phyloP scores from a whole-genome alignment of 2,797 vertebrate species.

The Spinus pinus region DNA sequence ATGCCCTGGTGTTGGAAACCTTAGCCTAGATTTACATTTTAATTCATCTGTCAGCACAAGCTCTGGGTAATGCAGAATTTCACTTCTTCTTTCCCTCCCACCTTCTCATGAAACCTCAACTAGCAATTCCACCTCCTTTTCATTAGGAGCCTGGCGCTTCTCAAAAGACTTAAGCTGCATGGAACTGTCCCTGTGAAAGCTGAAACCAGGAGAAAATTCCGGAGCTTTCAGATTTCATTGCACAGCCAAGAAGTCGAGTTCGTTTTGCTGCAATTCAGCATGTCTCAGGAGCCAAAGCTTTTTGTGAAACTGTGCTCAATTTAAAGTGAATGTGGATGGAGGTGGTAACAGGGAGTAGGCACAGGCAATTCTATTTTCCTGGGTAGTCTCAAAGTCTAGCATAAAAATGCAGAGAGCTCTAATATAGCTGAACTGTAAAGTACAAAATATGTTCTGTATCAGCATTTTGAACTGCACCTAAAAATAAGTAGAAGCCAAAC shows the following conservation, averaged over 20 bases:
- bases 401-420: not conserved
- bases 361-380: not conserved
- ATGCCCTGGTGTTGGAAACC: slow-evolving; percentile 28
- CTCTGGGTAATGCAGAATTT: slow-evolving; percentile 56
- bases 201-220: slow-evolving; percentile 46
- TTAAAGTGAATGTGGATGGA: not conserved
- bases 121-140: slow-evolving; percentile 41
- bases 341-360: not conserved
- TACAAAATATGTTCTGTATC: not conserved
- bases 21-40: slow-evolving; percentile 55
- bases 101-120: slow-evolving; percentile 41
- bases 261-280: not conserved
- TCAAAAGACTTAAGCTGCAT: slow-evolving; percentile 19
- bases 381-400: not conserved
- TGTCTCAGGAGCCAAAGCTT: not conserved
- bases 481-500: not conserved
- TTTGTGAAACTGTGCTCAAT: not conserved
- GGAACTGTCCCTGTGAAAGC: slow-evolving; percentile 33
- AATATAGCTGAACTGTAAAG: not conserved
- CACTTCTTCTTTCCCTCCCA: slow-evolving; percentile 19
- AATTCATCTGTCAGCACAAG: slow-evolving; percentile 62
- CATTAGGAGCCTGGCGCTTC: slow-evolving; percentile 48
- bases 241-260: not conserved
- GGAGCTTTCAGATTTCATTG: not conserved
- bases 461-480: not conserved